These are phyloP conservation scores for Anguilla rostrata DNA, from an alignment of 2,113 vertebrate species.

Conservation along the genomic window DNA sequence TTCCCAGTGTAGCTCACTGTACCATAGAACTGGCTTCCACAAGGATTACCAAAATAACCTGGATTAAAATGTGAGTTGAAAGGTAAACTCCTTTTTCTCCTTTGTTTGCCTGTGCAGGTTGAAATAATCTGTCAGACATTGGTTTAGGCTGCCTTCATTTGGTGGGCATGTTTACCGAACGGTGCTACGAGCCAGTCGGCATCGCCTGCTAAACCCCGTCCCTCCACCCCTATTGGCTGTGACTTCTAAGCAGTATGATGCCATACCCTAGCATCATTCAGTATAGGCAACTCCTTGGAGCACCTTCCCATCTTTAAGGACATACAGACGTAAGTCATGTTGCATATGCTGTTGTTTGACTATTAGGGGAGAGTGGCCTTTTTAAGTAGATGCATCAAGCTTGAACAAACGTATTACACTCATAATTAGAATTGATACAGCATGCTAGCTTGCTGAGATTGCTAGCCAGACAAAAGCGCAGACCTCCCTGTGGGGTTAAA, in stretches of 20 bases:
- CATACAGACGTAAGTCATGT: too few species aligned
- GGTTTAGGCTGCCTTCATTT: constrained; percentile 33
- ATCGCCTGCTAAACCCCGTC: constrained; percentile 29
- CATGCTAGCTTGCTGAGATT: too few species aligned
- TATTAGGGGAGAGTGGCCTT: too few species aligned
- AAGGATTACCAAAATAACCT: background rate
- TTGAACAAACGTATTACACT: too few species aligned
- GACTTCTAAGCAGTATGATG: background rate
- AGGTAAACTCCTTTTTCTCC: background rate
- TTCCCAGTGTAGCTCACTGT: too few species aligned
- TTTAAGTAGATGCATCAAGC: too few species aligned
- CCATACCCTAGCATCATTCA: background rate
- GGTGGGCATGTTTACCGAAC: constrained; percentile 42
- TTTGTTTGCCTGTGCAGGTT: background rate
- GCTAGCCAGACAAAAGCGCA: too few species aligned
- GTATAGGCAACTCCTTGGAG: background rate
- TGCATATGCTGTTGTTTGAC: too few species aligned
- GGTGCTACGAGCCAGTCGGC: constrained; percentile 34
- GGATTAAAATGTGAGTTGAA: too few species aligned
- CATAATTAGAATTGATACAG: too few species aligned
- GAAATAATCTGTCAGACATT: background rate
- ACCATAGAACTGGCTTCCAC: background rate
- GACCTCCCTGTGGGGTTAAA: too few species aligned
- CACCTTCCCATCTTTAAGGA: background rate
- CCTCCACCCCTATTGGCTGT: constrained; percentile 21